Evolutionary conservation across 1,140 invertebrate genomes (phyloP), one percentile per base, ranked within the genome.

Genomic region (Achatina immaculata): DNA sequence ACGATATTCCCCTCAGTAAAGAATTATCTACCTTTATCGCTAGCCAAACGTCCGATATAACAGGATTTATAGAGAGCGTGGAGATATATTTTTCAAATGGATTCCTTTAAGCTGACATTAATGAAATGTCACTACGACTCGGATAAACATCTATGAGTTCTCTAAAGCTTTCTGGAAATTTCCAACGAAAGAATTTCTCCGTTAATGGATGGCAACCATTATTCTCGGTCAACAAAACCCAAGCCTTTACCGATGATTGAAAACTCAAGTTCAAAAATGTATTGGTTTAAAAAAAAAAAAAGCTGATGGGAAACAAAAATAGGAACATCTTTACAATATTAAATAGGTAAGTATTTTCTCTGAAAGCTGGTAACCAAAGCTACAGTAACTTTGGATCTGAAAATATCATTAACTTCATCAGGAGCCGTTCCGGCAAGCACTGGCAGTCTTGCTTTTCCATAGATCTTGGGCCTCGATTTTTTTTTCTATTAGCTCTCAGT

Each of bases 171-270:
- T 62, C 58, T 31, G 28, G 58, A 62, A n/a, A 28, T 31, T 4
- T 28, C 58, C 16, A 0, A 9, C 31, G 58, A 31, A 62, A 62
- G 58, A 31, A 62, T 62, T 9, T 62, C 28, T 62, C 58, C 16
- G 58, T 19, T 62, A 62, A 62, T 62, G 58, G 28, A 62, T 62
- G 58, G 28, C 58, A 62, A 28, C 58, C n/a, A 62, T 62, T 62
- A 62, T 34, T 62, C 58, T 31, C 28, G 31, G 28, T 24, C 58
- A 62, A 34, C 58, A 62, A 62, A 28, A 55, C 11, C 51, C n/a
- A 4, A n/a, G 14, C 3, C 24, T 21, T 2, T 28, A 31, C 19
- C 21, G 7, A 19, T 16, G 28, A 62, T 16, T 34, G 28, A 6
- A 6, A n/a, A n/a, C n/a, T n/a, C n/a, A n/a, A n/a, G n/a, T n/a